These are phyloP conservation scores for Tyria jacobaeae DNA, from an alignment of 2,888 invertebrate genomes.

Conservation along the genomic window DNA sequence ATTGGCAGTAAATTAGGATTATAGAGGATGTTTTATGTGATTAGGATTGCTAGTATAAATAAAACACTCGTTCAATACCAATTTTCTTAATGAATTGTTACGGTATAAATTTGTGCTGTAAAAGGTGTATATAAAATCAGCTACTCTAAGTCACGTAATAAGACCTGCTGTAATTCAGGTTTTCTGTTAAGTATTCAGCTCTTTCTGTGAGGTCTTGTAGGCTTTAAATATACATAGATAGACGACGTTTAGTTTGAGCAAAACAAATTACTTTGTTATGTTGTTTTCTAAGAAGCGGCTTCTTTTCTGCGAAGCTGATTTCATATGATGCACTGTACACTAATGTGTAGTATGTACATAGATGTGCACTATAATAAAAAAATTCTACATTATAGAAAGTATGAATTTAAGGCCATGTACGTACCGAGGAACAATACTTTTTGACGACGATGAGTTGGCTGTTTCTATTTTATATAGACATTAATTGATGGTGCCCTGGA, in stretches of 20 bases:
- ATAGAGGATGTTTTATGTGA: constrained; percentile 11
- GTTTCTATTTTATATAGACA: too few relatives aligned
- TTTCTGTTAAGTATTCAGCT: background rate
- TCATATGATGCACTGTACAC: too few relatives aligned
- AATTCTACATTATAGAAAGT: too few relatives aligned
- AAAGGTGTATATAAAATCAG: background rate
- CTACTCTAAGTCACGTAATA: background rate
- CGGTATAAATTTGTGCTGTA: background rate
- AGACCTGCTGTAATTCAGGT: background rate
- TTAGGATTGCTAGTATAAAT: constrained; percentile 11
- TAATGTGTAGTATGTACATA: too few relatives aligned
- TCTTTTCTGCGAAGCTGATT: too few relatives aligned
- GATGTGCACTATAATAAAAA: too few relatives aligned
- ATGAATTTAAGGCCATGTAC: too few relatives aligned
- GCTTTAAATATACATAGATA: background rate
- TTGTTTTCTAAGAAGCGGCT: too few relatives aligned
- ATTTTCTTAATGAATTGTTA: constrained; percentile 7
- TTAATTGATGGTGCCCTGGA: too few relatives aligned
- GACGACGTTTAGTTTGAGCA: background rate
- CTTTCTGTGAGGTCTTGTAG: background rate
- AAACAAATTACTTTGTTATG: too few relatives aligned
- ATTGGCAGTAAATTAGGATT: constrained; percentile 16
- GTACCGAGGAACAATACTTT: too few relatives aligned
- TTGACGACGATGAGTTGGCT: background rate
- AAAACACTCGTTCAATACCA: constrained; percentile 9